A percentile compares a stretch with the other conserved stretches of the same genome.
Conservation (phyloP, 37 sponge, comb jelly and placozoan genomes). For the Chondrilla cf. caribensis region DNA sequence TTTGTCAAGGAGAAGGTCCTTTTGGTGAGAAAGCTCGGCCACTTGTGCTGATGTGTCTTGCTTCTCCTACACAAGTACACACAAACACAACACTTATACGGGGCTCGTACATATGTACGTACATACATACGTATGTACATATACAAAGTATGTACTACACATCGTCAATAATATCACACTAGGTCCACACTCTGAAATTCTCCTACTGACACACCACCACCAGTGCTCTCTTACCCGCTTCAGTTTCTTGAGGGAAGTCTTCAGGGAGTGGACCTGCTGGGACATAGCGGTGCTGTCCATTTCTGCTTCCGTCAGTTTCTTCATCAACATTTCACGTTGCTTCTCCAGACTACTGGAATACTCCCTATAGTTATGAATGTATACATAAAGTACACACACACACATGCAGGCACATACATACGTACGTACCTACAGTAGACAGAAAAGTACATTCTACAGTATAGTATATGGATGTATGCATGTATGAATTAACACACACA, state of each 20-base stretch:
- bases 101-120: too few relatives aligned
- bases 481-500: too few relatives aligned
- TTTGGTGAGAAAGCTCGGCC: constrained; percentile 5
- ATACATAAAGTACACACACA: background rate
- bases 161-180: too few relatives aligned
- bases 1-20: constrained; percentile 26
- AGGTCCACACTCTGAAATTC: too few relatives aligned
- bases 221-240: constrained; percentile 36
- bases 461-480: too few relatives aligned
- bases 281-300: constrained; percentile 44
- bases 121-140: too few relatives aligned
- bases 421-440: constrained; percentile 1
- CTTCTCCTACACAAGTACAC: background rate
- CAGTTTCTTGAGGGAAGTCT: constrained; percentile 50
- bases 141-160: too few relatives aligned
- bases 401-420: background rate
- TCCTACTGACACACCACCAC: too few relatives aligned
- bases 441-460: too few relatives aligned
- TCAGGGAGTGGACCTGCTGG: constrained; percentile 37
- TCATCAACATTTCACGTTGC: constrained; percentile 44
- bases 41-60: background rate
- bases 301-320: constrained; percentile 62
- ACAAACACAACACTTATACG: background rate
- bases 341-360: background rate
- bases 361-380: background rate